Conservation (phyloP, 2,113 vertebrate genomes). For the Ranitomeya imitator region DNA sequence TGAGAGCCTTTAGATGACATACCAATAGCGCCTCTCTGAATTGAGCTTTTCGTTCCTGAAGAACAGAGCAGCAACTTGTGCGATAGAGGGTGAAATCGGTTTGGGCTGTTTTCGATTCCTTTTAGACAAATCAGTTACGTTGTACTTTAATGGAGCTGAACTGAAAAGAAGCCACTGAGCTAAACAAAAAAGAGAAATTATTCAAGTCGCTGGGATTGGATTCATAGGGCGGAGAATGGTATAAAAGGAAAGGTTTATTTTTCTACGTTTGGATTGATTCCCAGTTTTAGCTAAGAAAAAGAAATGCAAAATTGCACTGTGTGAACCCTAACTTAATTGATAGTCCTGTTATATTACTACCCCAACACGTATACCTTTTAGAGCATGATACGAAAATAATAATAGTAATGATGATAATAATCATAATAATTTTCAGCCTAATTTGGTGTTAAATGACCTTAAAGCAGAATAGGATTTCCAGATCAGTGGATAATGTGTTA, state of each 20-base stretch:
- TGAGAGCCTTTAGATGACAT: too few relatives aligned
- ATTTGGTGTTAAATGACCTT: not conserved
- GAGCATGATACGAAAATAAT: not conserved
- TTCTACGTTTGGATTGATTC: not conserved
- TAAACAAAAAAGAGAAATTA: not conserved
- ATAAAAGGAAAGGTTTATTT: not conserved
- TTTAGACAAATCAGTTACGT: too few relatives aligned
- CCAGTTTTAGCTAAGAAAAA: slow-evolving; percentile 17
- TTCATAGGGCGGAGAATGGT: not conserved
- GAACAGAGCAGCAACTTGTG: too few relatives aligned
- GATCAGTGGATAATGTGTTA: not conserved
- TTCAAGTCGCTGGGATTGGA: not conserved
- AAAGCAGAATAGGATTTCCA: not conserved
- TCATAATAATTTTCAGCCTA: not conserved
- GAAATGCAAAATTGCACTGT: not conserved
- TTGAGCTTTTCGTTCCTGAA: too few relatives aligned
- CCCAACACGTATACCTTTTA: not conserved
- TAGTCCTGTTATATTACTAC: not conserved
- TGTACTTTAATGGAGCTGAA: not conserved
- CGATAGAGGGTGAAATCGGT: too few relatives aligned
- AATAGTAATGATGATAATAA: not conserved
- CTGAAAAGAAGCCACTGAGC: not conserved
- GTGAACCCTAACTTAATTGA: slow-evolving; percentile 12
- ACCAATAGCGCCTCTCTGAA: too few relatives aligned
- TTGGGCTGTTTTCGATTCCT: too few relatives aligned